Evolutionary conservation across 2,113 vertebrate species (phyloP).

Genomic region (Falco punctatus): DNA sequence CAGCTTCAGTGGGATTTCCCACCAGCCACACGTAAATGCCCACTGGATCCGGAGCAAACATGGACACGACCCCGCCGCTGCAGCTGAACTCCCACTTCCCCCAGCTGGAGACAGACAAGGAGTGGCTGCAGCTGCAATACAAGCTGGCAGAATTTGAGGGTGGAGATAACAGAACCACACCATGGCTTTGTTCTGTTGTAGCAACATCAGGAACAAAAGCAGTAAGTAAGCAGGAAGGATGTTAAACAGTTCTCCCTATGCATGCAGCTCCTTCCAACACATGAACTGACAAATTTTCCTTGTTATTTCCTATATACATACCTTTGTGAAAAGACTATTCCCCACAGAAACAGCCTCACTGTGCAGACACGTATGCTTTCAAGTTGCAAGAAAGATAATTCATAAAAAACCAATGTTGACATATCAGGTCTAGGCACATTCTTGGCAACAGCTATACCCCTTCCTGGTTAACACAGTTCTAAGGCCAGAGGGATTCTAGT

Average conservation of each 20-base stretch:
- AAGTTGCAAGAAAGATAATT: background rate
- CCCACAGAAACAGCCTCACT: background rate
- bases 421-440: background rate
- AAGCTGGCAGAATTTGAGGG: background rate
- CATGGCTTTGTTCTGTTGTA: background rate
- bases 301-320: background rate
- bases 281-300: background rate
- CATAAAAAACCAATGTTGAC: background rate
- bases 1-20: background rate
- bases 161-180: rapidly evolving
- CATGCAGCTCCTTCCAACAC: background rate
- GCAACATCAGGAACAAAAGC: background rate
- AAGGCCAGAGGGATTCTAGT: background rate
- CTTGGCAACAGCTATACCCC: background rate
- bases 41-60: background rate
- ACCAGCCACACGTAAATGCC: background rate
- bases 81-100: background rate
- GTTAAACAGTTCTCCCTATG: background rate
- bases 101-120: background rate
- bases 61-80: background rate
- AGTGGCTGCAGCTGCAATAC: background rate
- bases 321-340: background rate
- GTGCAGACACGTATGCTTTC: background rate
- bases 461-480: background rate
- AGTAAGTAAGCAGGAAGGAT: background rate